Evolutionary conservation across 2,797 vertebrate species (phyloP), one percentile per base, ranked within the genome.

Genomic region (Diglossa cyanea): DNA sequence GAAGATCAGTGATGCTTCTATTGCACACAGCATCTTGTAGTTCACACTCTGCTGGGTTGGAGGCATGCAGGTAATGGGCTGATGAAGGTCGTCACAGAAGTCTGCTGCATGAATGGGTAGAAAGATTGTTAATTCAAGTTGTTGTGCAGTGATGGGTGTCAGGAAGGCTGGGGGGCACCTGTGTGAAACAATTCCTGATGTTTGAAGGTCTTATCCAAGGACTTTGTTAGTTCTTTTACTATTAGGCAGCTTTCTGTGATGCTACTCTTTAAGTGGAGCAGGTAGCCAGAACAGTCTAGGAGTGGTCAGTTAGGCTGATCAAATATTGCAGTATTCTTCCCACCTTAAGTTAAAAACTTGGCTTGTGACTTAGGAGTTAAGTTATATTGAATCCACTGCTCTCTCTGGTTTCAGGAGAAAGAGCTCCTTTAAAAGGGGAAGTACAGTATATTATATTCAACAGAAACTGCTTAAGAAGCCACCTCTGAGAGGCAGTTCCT

Each of bases 391-490:
- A 78, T 17, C 1, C 24, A 71, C 39, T 0, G 1, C 90, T 94
- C 1, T 9, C n/a, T 71, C 78, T 94, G 45, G 21, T 87, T 94
- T 94, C 25, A 4, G 65, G 72, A 85, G 70, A 93, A 74, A 47
- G 71, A 86, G 11, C 50, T 75, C 3, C 39, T 90, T 73, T 61
- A 71, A 94, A 96, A 95, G 82, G 42, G 92, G 95, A 96, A 96
- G 95, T 97, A 62, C 78, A 81, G 14, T 73, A 5, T 51, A 53
- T 86, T 86, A 39, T 66, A 70, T 83, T 80, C 58, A 86, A 63
- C 66, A 35, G 92, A 95, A 97, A 30, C 91, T 79, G 81, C 66
- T 95, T 87, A 68, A 84, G 82, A 90, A 89, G 75, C 54, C 66
- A 94, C 78, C 62, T 92, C 87, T 86, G 79, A 77, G 66, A 93